These are phyloP conservation scores for Nyctibius grandis DNA, from an alignment of 2,797 vertebrate genomes.

Conservation along the genomic window DNA sequence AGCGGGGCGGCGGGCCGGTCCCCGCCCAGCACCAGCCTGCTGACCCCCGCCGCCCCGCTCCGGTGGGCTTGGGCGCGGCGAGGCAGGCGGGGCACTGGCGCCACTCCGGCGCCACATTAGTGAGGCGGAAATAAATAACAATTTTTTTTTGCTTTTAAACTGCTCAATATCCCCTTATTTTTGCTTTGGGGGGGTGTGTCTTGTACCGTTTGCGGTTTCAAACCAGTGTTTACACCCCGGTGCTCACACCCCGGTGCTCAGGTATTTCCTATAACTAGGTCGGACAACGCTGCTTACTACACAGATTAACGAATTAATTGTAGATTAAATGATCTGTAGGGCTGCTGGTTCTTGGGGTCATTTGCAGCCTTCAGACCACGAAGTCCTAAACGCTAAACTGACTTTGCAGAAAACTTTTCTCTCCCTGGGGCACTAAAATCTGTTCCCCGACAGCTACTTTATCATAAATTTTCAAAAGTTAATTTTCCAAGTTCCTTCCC, in stretches of 20 bases:
- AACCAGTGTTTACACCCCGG: fast-evolving
- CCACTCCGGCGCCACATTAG: fast-evolving
- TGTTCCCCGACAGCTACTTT: background rate
- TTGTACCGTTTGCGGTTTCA: fast-evolving
- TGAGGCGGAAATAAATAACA: fast-evolving
- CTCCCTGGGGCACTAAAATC: background rate
- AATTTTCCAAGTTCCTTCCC: background rate
- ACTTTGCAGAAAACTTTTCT: background rate
- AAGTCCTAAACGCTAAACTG: background rate
- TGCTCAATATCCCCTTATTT: fast-evolving
- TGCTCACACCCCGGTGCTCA: fast-evolving
- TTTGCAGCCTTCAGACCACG: background rate
- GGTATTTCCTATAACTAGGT: fast-evolving
- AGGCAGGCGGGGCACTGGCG: background rate
- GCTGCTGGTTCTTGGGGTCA: background rate
- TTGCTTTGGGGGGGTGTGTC: fast-evolving
- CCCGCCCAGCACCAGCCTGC: too few relatives aligned
- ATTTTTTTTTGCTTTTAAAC: fast-evolving
- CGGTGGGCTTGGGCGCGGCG: background rate
- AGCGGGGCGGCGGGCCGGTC: background rate
- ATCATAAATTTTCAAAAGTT: background rate
- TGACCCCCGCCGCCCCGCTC: too few relatives aligned
- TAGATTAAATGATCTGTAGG: fast-evolving
- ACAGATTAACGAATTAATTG: fast-evolving
- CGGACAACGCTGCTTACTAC: fast-evolving